These are phyloP conservation scores for Patagioenas fasciata DNA, from an alignment of 2,113 vertebrate genomes.

Conservation along the genomic window DNA sequence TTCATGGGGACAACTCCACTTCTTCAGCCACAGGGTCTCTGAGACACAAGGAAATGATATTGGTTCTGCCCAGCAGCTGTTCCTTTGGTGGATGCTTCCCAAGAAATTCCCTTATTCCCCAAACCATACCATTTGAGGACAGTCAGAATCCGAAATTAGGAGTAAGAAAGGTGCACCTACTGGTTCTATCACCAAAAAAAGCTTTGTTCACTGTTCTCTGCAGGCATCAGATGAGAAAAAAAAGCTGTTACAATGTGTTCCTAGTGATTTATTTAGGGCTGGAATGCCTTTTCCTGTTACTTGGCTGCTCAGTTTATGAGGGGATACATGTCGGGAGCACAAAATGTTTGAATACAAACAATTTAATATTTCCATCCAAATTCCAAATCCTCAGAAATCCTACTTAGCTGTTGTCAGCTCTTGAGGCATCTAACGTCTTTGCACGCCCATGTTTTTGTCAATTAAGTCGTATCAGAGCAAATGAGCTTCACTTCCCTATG, in stretches of 20 bases:
- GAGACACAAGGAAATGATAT: background rate
- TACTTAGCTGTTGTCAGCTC: background rate
- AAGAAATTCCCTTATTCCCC: background rate
- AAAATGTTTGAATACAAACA: background rate
- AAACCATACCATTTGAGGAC: background rate
- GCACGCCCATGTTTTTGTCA: background rate
- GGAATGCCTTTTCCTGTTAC: background rate
- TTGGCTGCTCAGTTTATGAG: background rate
- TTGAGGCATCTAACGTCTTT: background rate
- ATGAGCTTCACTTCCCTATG: fast-evolving
- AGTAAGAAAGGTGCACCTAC: background rate
- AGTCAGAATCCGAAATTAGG: background rate
- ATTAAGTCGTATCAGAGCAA: background rate
- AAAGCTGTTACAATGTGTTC: background rate
- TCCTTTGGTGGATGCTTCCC: background rate
- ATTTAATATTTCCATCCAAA: background rate
- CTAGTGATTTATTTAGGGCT: background rate
- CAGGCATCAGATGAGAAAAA: background rate
- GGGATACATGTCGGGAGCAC: background rate
- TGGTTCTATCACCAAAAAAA: background rate
- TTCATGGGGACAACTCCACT: background rate
- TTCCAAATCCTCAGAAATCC: background rate
- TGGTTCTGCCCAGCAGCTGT: background rate
- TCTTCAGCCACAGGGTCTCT: background rate
- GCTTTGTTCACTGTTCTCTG: background rate